Conservation (phyloP, 2,797 vertebrate species). For the Clarias fuscus region DNA sequence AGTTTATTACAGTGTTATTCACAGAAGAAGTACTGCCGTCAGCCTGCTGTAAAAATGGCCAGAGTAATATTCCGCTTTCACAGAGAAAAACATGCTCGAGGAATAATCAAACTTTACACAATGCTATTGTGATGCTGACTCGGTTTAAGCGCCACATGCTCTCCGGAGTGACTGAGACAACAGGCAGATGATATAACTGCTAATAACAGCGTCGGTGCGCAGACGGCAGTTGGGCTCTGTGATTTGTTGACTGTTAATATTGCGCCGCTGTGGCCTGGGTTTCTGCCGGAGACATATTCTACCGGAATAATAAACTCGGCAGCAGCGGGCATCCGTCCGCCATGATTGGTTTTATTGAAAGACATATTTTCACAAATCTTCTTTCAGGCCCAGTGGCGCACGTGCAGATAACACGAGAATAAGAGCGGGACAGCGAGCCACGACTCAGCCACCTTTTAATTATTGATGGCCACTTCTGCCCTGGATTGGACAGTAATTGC, state of each 20-base stretch:
- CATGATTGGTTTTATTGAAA: slow-evolving; percentile 57
- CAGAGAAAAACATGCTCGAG: slow-evolving; percentile 25
- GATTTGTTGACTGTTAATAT: slow-evolving; percentile 53
- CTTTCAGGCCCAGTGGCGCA: slow-evolving; percentile 60
- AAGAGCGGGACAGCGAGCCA: slow-evolving; percentile 65
- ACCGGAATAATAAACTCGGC: slow-evolving; percentile 62
- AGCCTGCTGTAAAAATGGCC: slow-evolving; percentile 33
- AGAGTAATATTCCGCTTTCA: background rate
- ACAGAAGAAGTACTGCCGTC: slow-evolving; percentile 8
- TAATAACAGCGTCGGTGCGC: slow-evolving; percentile 41
- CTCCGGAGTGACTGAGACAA: slow-evolving; percentile 41
- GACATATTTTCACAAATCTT: slow-evolving; percentile 64
- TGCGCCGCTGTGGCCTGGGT: slow-evolving; percentile 47
- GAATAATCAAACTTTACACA: slow-evolving; percentile 18
- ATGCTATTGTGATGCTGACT: slow-evolving; percentile 39
- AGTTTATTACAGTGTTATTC: slow-evolving; percentile 4
- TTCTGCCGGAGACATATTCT: slow-evolving; percentile 50
- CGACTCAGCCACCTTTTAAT: slow-evolving; percentile 87
- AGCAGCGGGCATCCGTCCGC: slow-evolving; percentile 55
- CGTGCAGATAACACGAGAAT: slow-evolving; percentile 70
- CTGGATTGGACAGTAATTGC: slow-evolving; percentile 96
- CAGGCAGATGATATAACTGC: slow-evolving; percentile 46
- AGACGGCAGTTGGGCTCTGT: slow-evolving; percentile 38
- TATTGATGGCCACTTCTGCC: slow-evolving; percentile 94
- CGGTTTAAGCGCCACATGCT: slow-evolving; percentile 22